phyloP scores from a whole-genome alignment of 2,888 invertebrate species.

The Tinea pellionella region DNA sequence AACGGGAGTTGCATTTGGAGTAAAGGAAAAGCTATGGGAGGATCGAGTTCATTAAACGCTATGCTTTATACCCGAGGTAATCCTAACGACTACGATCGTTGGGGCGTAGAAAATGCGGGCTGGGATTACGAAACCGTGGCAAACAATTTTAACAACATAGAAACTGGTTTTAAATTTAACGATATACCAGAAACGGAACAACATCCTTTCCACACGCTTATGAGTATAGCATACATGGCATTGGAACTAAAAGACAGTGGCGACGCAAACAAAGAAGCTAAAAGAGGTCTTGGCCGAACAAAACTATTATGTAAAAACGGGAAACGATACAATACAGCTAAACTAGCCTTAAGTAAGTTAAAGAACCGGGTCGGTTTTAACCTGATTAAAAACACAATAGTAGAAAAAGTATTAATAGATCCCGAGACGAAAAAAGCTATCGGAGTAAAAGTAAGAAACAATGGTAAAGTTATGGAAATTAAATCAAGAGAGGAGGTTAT shows the following conservation, averaged over 20 bases:
- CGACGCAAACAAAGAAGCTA: slow-evolving; percentile 39
- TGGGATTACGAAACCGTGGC: slow-evolving; percentile 65
- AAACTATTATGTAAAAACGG: slow-evolving; percentile 56
- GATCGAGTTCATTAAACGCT: slow-evolving; percentile 71
- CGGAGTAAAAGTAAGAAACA: slow-evolving; percentile 46
- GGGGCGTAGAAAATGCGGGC: slow-evolving; percentile 64
- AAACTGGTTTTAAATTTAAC: slow-evolving; percentile 31
- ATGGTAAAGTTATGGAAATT: slow-evolving; percentile 32
- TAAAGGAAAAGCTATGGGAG: slow-evolving; percentile 74
- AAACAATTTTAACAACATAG: slow-evolving; percentile 49
- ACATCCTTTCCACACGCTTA: slow-evolving; percentile 22
- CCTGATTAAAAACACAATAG: slow-evolving; percentile 58
- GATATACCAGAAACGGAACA: slow-evolving; percentile 15
- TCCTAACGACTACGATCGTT: slow-evolving; percentile 61
- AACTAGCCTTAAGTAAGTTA: slow-evolving; percentile 43
- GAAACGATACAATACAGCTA: slow-evolving; percentile 57
- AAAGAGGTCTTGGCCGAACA: slow-evolving; percentile 53
- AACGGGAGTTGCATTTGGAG: slow-evolving; percentile 63
- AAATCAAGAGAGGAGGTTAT: slow-evolving; percentile 55
- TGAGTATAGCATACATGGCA: slow-evolving; percentile 43
- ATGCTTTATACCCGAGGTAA: slow-evolving; percentile 73
- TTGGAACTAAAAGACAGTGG: slow-evolving; percentile 37
- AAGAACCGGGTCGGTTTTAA: slow-evolving; percentile 31
- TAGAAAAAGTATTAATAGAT: slow-evolving; percentile 61
- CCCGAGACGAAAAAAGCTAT: slow-evolving; percentile 35